phyloP scores from a whole-genome alignment of 1,140 invertebrate species.

The Anadara kagoshimensis region DNA sequence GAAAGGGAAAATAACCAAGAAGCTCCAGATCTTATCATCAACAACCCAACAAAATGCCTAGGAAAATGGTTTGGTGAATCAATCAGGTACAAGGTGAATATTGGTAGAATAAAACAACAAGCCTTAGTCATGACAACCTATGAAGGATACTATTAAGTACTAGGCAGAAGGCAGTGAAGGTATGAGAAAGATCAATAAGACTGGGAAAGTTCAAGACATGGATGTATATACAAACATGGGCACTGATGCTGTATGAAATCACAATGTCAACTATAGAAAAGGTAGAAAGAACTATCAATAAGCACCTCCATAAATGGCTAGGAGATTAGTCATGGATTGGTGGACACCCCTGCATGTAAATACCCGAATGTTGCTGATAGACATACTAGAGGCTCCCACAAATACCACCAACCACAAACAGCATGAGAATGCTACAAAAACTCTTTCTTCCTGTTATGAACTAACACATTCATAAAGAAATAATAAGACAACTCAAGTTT shows the following conservation, averaged over 20 bases:
- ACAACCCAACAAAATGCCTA: constrained; percentile 17
- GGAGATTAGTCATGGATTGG: too few species aligned
- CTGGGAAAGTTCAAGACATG: constrained; percentile 37
- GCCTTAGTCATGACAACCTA: too few species aligned
- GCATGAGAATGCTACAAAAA: too few species aligned
- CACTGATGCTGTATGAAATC: constrained; percentile 26
- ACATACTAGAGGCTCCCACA: too few species aligned
- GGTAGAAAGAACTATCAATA: constrained; percentile 29
- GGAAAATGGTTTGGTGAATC: constrained; percentile 36
- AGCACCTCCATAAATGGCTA: constrained; percentile 12
- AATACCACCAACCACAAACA: too few species aligned
- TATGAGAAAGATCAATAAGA: constrained; percentile 27
- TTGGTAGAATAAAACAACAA: constrained; percentile 7
- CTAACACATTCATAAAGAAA: too few species aligned
- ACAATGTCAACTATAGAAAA: constrained; percentile 12
- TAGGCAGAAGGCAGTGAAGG: too few species aligned
- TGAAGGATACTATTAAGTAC: too few species aligned
- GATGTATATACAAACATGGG: constrained; percentile 21
- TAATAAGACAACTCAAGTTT: too few species aligned
- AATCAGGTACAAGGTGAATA: constrained; percentile 13
- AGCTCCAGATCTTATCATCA: background rate
- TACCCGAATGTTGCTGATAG: too few species aligned
- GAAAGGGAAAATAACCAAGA: constrained; percentile 20
- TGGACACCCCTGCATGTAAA: too few species aligned
- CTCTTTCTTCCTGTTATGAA: too few species aligned